Evolutionary conservation across 2,797 vertebrate genomes (phyloP).

Genomic region (Enteromius paludinosus): DNA sequence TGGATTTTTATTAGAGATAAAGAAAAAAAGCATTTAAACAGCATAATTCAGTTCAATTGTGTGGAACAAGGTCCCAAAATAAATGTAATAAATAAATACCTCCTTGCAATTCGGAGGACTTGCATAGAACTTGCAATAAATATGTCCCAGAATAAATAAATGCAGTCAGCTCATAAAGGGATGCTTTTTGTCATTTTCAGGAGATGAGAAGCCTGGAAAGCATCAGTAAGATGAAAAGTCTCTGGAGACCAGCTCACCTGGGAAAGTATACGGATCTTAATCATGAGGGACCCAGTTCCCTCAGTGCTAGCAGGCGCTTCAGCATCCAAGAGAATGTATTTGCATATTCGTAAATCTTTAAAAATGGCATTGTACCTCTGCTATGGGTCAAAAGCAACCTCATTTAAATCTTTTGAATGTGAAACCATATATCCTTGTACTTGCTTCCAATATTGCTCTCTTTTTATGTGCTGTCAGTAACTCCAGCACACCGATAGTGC

Average conservation of each 20-base stretch:
- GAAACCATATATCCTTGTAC: constrained; percentile 3
- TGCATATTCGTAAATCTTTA: constrained; percentile 54
- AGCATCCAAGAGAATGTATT: constrained; percentile 32
- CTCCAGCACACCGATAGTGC: not conserved
- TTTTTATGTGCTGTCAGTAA: constrained; percentile 36
- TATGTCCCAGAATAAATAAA: constrained; percentile 18
- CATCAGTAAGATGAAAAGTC: constrained; percentile 55
- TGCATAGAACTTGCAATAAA: constrained; percentile 6
- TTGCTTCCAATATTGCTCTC: not conserved
- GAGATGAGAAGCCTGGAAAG: constrained; percentile 41
- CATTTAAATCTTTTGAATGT: constrained; percentile 36
- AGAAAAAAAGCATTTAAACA: constrained; percentile 48
- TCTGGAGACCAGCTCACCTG: constrained; percentile 67
- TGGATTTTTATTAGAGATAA: constrained; percentile 48
- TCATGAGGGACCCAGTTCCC: constrained; percentile 78
- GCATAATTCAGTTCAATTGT: not conserved
- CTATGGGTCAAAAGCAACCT: constrained; percentile 39
- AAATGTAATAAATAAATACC: not conserved
- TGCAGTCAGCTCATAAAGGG: not conserved
- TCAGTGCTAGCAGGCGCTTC: constrained; percentile 23
- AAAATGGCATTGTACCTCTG: constrained; percentile 20
- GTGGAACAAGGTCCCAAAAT: not conserved
- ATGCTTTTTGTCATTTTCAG: constrained; percentile 48
- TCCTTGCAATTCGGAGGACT: not conserved
- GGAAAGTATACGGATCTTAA: constrained; percentile 72